Base-by-base conservation (phyloP, 2,888 invertebrate genomes). In the Rhodophaea formosa region DNA sequence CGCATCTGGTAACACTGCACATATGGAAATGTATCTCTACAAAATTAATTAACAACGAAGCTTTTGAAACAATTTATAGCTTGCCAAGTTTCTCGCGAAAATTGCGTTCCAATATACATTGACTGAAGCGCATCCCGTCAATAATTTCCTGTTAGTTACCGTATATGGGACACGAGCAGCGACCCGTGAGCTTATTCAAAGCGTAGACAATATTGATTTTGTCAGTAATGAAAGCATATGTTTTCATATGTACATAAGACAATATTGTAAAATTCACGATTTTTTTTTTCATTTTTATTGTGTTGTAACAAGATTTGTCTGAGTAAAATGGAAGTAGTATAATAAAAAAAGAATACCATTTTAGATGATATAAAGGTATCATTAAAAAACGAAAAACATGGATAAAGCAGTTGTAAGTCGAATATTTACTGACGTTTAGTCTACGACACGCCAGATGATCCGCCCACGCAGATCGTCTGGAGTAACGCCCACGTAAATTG, bases 391-490 rank as follows among this genome's bases (percentile, higher is more conserved):
- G n/a, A n/a, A n/a, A n/a, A n/a, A n/a, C n/a, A n/a, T n/a, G n/a
- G 12, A 39, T 39, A 5, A n/a, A 39, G 14, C 15, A 45, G 7
- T 16, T 10, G 16, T 14, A 45, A 10, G 8, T 15, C 1, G 1
- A 45, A 7, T 46, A 46, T 84, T 83, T 80, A 82, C 74, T 62
- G 63, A 72, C 67, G 62, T 63, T 63, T 57, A 60, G 75, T 78
- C 79, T 84, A 81, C 81, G 75, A 71, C 63, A 64, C 69, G 60
- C 69, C 78, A 80, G 80, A 83, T 80, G 80, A 71, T 82, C 73
- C 75, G 68, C 88, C 88, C 76, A 88, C 89, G 77, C 77, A 68
- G 42, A 63, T 60, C 62, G 85, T 88, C 87, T 88, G 78, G 82
- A 80, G 84, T 84, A 84, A 86, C 87, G 81, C 87, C 87, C 82